Evolutionary conservation across 2,888 invertebrate species (phyloP).

Genomic region (Tridacna gigas): DNA sequence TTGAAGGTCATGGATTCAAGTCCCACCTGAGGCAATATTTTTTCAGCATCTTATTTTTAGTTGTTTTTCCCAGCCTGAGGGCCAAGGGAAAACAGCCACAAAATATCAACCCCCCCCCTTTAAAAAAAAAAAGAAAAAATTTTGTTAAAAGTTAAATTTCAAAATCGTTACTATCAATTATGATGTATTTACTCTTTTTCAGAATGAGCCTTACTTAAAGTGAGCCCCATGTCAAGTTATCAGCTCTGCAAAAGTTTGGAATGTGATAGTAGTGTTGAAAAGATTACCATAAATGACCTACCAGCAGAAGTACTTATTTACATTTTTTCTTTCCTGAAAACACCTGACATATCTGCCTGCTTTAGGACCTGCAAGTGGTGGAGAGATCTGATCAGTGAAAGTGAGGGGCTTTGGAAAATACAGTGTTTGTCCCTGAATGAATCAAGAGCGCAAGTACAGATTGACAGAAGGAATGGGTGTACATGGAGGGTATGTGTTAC

Average conservation of each 20-base stretch:
- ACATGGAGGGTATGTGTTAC: slow-evolving; percentile 63
- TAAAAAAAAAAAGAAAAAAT: neutral
- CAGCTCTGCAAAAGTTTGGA: neutral
- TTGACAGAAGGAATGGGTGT: slow-evolving; percentile 52
- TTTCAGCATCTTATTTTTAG: no score
- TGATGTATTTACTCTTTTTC: neutral
- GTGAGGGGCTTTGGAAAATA: slow-evolving; percentile 63
- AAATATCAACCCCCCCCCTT: no score
- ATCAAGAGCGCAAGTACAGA: slow-evolving; percentile 29
- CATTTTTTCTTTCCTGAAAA: slow-evolving; percentile 56
- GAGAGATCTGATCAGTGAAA: slow-evolving; percentile 51
- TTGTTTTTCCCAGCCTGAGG: no score
- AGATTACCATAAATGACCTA: slow-evolving; percentile 25
- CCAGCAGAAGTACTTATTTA: slow-evolving; percentile 60
- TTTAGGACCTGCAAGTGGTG: slow-evolving; percentile 57
- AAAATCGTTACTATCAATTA: no score
- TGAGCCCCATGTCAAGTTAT: slow-evolving; percentile 1
- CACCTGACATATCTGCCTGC: slow-evolving; percentile 44
- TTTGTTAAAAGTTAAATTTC: no score
- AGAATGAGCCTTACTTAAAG: neutral
- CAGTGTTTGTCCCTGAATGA: slow-evolving; percentile 58
- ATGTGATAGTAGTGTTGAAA: neutral
- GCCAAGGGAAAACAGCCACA: no score
- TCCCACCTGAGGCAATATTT: no score
- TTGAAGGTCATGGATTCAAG: no score